phyloP scores from a whole-genome alignment of 1,140 invertebrate genomes.

The Drosophila nigrodunni region DNA sequence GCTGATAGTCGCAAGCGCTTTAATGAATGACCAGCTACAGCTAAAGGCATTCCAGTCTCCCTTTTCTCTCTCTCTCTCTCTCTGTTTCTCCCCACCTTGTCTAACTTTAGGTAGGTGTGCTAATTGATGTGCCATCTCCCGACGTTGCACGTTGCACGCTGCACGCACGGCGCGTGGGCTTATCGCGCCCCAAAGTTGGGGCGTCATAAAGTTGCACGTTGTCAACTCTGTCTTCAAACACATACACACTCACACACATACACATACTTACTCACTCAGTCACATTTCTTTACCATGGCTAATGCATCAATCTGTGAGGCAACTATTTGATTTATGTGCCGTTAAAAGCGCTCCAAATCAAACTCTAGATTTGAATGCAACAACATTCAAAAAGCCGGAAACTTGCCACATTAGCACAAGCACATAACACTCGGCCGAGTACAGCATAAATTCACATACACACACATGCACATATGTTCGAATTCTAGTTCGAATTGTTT shows the following conservation, averaged over 20 bases:
- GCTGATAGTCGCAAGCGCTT: conserved; percentile 68
- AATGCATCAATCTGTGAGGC: conserved; percentile 57
- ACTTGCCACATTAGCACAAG: conserved; percentile 13
- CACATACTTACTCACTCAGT: background rate
- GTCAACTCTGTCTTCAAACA: conserved; percentile 48
- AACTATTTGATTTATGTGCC: conserved; percentile 53
- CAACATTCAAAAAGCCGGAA: conserved; percentile 19
- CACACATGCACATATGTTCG: background rate
- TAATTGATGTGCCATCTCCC: conserved; percentile 80
- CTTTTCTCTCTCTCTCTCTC: background rate
- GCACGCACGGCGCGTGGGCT: conserved; percentile 67
- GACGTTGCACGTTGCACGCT: conserved; percentile 31
- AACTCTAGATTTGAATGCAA: conserved; percentile 9
- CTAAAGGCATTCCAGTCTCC: background rate
- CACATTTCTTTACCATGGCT: conserved; percentile 21
- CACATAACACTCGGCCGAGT: background rate
- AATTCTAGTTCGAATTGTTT: conserved; percentile 8
- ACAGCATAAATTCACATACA: conserved; percentile 2
- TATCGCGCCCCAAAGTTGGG: conserved; percentile 69
- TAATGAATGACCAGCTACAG: conserved; percentile 66
- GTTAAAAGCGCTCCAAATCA: conserved; percentile 41
- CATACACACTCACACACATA: conserved; percentile 10
- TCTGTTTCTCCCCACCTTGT: background rate
- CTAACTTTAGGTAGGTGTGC: conserved; percentile 71
- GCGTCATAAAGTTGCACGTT: conserved; percentile 70